Evolutionary conservation across 2,113 vertebrate species (phyloP), one percentile per base, ranked within the genome.

Genomic region (Onychostruthus taczanowskii): DNA sequence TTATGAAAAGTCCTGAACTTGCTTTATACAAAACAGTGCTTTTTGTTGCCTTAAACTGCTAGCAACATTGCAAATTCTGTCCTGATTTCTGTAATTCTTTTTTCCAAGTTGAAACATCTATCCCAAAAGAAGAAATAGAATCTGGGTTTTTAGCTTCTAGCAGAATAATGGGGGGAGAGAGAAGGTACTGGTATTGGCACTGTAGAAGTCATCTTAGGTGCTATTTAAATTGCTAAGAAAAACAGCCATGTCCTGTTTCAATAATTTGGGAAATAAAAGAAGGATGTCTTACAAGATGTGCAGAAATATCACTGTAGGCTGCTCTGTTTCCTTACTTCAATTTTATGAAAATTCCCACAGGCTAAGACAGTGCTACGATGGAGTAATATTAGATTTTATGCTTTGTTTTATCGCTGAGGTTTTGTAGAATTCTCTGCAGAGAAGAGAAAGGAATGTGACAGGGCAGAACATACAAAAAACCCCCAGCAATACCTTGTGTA

Each of bases 331-430:
- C 50, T 92, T 93, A 33, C 46, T 77, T 61, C 76, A 86, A 28
- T 93, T 88, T 80, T 63, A 66, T 91, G 75, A 88, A 91, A 68
- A 91, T 82, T 94, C 73, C 77, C 2, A 0, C 66, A 66, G 87
- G 87, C 80, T 79, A 37, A 75, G 64, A 33, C n/a, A 53, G 28
- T n/a, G 30, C 77, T 75, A 64, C 17, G 3, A 7, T 81, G 66
- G 21, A 77, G 20, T 76, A 56, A 79, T 93, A 88, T 47, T 92
- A 77, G 79, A 63, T 96, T 93, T 92, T 80, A 27, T 88, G 41
- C 58, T 89, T 31, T 73, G 21, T 79, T 96, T 93, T 83, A 58
- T 76, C 69, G 63, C 70, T 43, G 50, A 58, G 33, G 27, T 85
- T 53, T 91, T 87, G 28, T 49, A 83, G 85, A 96, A 83, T 77